These are phyloP conservation scores for Muscicapa striata DNA, from an alignment of 2,797 vertebrate species.

Conservation along the genomic window DNA sequence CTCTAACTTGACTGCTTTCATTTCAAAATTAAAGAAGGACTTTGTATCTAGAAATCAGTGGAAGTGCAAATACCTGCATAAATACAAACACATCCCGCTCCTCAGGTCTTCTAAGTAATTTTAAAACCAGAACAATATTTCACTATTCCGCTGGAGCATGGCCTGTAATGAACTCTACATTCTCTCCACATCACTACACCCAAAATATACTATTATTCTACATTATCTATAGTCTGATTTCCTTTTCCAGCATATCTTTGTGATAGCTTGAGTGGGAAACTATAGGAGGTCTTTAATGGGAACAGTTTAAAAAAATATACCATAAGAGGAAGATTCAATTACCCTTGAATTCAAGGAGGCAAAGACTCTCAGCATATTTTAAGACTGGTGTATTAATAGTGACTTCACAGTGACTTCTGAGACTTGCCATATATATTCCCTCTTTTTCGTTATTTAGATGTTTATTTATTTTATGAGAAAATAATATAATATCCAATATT, in stretches of 20 bases:
- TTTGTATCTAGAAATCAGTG: not conserved
- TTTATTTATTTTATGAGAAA: not conserved
- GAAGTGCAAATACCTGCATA: not conserved
- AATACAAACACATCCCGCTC: not conserved
- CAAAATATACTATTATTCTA: not conserved
- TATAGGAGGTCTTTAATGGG: not conserved
- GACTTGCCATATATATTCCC: not conserved
- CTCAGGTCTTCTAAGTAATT: not conserved
- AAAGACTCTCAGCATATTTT: not conserved
- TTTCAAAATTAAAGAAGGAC: not conserved
- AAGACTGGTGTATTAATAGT: not conserved
- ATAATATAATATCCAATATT: not conserved
- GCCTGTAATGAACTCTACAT: not conserved
- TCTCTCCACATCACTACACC: not conserved
- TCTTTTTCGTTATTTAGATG: not conserved
- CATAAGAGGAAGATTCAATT: not conserved
- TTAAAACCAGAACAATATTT: not conserved
- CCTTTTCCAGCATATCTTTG: not conserved
- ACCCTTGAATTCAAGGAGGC: not conserved
- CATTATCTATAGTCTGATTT: not conserved
- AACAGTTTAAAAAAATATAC: not conserved
- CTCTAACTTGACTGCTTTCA: not conserved
- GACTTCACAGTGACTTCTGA: not conserved
- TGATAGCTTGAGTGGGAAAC: not conserved
- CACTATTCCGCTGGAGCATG: not conserved